Evolutionary conservation across 2,888 invertebrate genomes (phyloP).

Genomic region (Quadriops clusia): DNA sequence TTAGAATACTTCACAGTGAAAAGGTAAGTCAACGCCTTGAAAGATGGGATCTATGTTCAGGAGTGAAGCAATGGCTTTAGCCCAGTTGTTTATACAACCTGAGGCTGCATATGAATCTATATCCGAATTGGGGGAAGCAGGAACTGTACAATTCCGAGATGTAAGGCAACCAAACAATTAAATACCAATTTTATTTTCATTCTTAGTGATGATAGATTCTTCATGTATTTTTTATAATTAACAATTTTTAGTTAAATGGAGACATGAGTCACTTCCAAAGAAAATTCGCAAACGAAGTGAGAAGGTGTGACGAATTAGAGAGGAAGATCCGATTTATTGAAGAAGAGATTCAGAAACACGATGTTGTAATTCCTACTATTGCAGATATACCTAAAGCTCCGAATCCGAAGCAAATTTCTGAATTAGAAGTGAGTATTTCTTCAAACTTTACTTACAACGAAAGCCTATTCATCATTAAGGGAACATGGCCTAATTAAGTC

Average conservation of each 20-base stretch:
- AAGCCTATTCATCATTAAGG: too few relatives aligned
- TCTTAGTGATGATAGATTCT: too few relatives aligned
- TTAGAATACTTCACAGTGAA: too few relatives aligned
- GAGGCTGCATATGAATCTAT: slow-evolving; percentile 90
- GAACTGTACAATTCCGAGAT: slow-evolving; percentile 89
- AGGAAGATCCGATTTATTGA: slow-evolving; percentile 91
- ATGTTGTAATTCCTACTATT: slow-evolving; percentile 94
- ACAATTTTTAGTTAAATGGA: slow-evolving; percentile 79
- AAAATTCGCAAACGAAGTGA: slow-evolving; percentile 95
- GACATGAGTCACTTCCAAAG: slow-evolving; percentile 97
- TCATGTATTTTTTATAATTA: too few relatives aligned
- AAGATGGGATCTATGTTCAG: slow-evolving; percentile 80
- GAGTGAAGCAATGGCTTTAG: slow-evolving; percentile 81
- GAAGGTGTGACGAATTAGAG: slow-evolving; percentile 98
- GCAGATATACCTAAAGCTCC: slow-evolving; percentile 99
- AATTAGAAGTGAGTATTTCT: slow-evolving; percentile 83
- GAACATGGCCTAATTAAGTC: too few relatives aligned
- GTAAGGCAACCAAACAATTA: too few relatives aligned
- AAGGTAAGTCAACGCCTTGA: too few relatives aligned
- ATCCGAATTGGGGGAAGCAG: slow-evolving; percentile 87
- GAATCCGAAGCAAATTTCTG: slow-evolving; percentile 97
- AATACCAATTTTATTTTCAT: too few relatives aligned
- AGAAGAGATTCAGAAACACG: slow-evolving; percentile 93
- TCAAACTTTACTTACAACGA: too few relatives aligned
- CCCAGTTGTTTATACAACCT: slow-evolving; percentile 91